Base-by-base conservation (phyloP, 1,140 invertebrate genomes). In the Melitaea cinxia region DNA sequence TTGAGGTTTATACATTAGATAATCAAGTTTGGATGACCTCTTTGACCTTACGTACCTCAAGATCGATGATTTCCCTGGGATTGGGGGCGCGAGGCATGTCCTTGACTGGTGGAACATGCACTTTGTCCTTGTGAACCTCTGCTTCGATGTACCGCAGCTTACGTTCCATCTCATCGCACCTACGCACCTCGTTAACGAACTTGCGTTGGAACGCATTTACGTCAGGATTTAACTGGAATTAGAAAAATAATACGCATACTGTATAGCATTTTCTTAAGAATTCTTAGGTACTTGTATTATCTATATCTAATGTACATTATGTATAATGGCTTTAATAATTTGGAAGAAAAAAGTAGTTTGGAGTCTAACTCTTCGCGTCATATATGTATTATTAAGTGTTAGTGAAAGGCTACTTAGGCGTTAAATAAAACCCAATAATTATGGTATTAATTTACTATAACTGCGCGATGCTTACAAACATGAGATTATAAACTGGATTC, bases 161-260 rank as follows among this genome's bases (percentile, higher is more conserved):
- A 26, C 98, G 93, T 91, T 99, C 97, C 97, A 98, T 98, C 91
- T 98, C 97, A 92, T 98, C 97, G 83, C 97, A 98, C 1, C 97
- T 94, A 10, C 97, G 94, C 24, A 99, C 96, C 91, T 99, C 97
- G 91, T 97, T 98, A 37, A 98, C 97, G 90, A 98, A 98, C 89
- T 98, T 98, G 28, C 97, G 93, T 95, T 98, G 97, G 80, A 98
- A 98, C 17, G 97, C 97, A 91, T 98, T 98, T 0, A 98, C 96
- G 88, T 98, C 97, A 4, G 97, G 96, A 92, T 98, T 98, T 45
- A 98, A 91, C 96, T 98, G 85, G 45, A 28, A 14, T 37, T 52
- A 42, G 30, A 47, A 98, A 93, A 84, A 98, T 98, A 35, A 97
- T n/a, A n/a, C n/a, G n/a, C n/a, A n/a, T n/a, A n/a, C n/a, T n/a